Base-by-base conservation (phyloP, 1,140 invertebrate species). In the Neoseiulus cucumeris region DNA sequence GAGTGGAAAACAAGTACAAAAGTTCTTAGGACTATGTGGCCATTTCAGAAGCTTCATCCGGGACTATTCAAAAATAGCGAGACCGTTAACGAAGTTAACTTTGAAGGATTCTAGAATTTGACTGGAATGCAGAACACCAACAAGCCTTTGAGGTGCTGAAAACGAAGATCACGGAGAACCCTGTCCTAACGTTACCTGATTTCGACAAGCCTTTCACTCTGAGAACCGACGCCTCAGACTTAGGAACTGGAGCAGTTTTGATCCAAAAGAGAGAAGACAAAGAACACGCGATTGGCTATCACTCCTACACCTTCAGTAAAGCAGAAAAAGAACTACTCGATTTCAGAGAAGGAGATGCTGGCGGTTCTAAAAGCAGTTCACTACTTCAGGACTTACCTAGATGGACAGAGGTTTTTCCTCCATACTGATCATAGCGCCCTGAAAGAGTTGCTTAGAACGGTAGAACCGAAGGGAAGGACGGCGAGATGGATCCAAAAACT, bases 341-440 rank as follows among this genome's bases (percentile, higher is more conserved):
- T 25, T 22, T 18, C 45, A 7, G 65, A 66, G 7, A 20, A 65
- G n/a, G 64, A 68, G 64, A 22, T 42, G 0, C 25, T 68, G 9
- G 67, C 30, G 17, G 20, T 66, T 12, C 25, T 68, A 33, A 42
- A 44, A 39, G 42, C 20, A 4, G 25, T 66, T 7, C 64, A 66
- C 12, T 64, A 66, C 39, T 67, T 67, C n/a, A 42, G 64, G 0
- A 18, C 14, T 22, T 67, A 67, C 22, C 18, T 65, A 14, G 22
- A 65, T 17, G 59, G 64, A 0, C 42, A 20, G 1, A 20, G 51
- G 44, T 69, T 69, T 18, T 44, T 39, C 5, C 44, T 69, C 1
- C 20, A 66, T 0, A 69, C 67, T 0, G 68, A 68, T 42, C 66
- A 64, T 47, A 17, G 39, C 0, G 44, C 67, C 14, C 64, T 69